A percentile compares a stretch with the other conserved stretches of the same genome.
Conservation (phyloP, 2,797 vertebrate genomes). For the Lacerta bilineata region DNA sequence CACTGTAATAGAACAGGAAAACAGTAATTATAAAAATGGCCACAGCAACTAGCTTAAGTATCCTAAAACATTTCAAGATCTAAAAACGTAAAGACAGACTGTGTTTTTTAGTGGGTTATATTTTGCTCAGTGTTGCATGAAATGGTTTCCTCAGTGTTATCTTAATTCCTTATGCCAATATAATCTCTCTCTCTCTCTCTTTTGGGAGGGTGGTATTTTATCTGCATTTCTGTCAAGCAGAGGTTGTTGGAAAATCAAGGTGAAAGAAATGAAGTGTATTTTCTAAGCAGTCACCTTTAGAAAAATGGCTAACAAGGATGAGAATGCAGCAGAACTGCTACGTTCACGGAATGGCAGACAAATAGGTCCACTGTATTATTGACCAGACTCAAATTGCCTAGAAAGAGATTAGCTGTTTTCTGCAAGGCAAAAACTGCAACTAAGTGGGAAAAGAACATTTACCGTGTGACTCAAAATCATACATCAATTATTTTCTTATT, state of each 20-base stretch:
- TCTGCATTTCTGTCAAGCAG: constrained; percentile 31
- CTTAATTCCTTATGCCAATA: constrained; percentile 26
- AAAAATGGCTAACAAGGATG: background rate
- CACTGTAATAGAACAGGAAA: background rate
- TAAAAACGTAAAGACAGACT: background rate
- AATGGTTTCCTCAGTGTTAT: background rate
- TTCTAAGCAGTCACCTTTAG: constrained; percentile 15
- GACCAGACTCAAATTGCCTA: background rate
- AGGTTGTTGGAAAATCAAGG: background rate
- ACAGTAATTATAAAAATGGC: background rate
- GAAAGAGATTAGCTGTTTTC: background rate
- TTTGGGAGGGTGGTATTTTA: background rate
- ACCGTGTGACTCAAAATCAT: background rate
- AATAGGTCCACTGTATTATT: background rate
- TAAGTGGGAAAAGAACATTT: constrained; percentile 24
- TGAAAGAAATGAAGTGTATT: constrained; percentile 25
- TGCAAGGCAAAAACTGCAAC: background rate
- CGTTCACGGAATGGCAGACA: background rate
- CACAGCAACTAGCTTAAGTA: background rate
- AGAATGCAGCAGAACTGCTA: background rate
- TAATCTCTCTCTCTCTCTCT: background rate
- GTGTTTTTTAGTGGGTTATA: fast-evolving
- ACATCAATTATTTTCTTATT: constrained; percentile 13
- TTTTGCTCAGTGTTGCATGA: background rate
- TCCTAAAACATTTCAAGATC: constrained; percentile 5